phyloP scores from a whole-genome alignment of 2,797 vertebrate genomes.

The Takifugu rubripes region DNA sequence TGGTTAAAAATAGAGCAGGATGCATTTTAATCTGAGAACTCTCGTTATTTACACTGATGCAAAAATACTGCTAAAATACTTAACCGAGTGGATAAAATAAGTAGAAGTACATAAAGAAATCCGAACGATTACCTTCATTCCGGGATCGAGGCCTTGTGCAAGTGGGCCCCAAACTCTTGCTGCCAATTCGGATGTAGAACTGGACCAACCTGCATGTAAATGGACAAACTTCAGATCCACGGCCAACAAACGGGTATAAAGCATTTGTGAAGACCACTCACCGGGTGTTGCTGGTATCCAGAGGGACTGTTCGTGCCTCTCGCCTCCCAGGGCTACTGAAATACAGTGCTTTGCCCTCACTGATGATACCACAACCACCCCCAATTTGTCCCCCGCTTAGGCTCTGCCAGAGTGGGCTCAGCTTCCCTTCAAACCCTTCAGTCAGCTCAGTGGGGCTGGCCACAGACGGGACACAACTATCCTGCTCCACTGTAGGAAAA shows the following conservation, averaged over 20 bases:
- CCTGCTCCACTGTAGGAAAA: conserved; percentile 82
- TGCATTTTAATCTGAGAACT: not conserved
- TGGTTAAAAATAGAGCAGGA: conserved; percentile 1
- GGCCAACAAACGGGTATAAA: not conserved
- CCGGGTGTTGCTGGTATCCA: conserved; percentile 95
- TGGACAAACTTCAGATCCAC: not conserved
- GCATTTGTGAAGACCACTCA: conserved; percentile 40
- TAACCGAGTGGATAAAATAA: not conserved
- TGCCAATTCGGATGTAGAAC: conserved; percentile 95
- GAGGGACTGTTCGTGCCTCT: conserved; percentile 86
- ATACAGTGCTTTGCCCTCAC: conserved; percentile 91
- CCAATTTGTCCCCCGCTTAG: conserved; percentile 89
- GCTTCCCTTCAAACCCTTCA: conserved; percentile 95
- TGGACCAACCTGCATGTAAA: conserved; percentile 83
- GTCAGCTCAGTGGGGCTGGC: conserved; percentile 90
- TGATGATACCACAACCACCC: conserved; percentile 89
- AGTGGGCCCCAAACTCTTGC: conserved; percentile 86
- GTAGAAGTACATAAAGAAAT: not conserved
- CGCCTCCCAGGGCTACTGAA: conserved; percentile 89
- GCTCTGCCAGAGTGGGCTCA: conserved; percentile 93
- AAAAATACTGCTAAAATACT: no score
- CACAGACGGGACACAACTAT: conserved; percentile 88
- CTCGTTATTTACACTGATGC: no score
- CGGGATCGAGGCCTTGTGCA: conserved; percentile 89
- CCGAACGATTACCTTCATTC: conserved; percentile 87